Percentiles rank a stretch among this genome's conserved stretches.
Conservation (phyloP, 2,113 vertebrate genomes). For the Oenanthe oenanthe region DNA sequence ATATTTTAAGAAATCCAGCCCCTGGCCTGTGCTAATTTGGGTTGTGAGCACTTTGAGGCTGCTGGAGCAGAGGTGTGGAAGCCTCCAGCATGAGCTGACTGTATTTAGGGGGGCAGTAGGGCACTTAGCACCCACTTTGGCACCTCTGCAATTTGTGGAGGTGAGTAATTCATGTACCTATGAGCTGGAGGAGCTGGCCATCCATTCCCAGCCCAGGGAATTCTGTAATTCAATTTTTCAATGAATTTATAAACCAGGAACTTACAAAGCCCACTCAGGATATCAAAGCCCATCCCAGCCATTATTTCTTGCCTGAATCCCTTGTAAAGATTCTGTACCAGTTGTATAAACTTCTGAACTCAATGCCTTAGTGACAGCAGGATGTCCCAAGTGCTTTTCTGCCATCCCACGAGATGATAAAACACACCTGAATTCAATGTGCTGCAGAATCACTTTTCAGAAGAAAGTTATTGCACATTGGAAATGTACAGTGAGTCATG, state of each 20-base stretch:
- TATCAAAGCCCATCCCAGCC: not conserved
- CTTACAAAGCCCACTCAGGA: not conserved
- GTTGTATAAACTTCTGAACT: not conserved
- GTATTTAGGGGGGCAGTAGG: not conserved
- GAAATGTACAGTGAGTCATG: not conserved
- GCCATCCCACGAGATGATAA: not conserved
- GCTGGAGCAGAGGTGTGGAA: not conserved
- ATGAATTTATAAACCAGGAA: not conserved
- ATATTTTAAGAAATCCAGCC: not conserved
- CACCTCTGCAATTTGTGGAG: not conserved
- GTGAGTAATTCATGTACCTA: not conserved
- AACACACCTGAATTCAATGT: not conserved
- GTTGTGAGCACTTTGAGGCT: not conserved
- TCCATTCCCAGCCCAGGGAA: rapidly evolving
- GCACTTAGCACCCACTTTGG: not conserved
- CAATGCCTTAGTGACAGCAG: not conserved
- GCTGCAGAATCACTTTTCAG: not conserved
- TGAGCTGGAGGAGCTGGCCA: not conserved
- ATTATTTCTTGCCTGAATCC: not conserved
- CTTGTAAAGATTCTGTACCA: not conserved
- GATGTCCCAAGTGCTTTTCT: not conserved
- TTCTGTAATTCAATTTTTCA: not conserved
- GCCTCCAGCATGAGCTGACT: not conserved
- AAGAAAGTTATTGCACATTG: not conserved
- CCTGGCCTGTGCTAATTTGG: not conserved